Evolutionary conservation across 2,888 invertebrate genomes (phyloP).

Genomic region (Taenaris catops): DNA sequence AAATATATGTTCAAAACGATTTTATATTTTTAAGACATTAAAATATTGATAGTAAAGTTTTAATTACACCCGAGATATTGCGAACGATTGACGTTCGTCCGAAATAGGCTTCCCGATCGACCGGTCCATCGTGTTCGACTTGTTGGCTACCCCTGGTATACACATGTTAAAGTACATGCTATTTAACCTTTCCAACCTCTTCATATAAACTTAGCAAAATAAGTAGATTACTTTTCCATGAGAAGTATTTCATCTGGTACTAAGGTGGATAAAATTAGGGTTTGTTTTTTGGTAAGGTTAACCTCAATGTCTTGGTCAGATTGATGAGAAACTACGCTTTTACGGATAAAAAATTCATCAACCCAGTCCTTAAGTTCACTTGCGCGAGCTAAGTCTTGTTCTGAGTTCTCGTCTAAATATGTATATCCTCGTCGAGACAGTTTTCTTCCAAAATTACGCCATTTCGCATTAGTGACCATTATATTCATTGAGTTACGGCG

Average conservation of each 20-base stretch:
- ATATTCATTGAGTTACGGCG: slow-evolving; percentile 46
- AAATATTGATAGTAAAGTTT: no score
- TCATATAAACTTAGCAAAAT: no score
- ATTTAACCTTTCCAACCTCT: no score
- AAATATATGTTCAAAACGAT: no score
- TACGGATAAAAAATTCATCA: slow-evolving; percentile 52
- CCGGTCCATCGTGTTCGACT: no score
- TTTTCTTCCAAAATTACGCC: slow-evolving; percentile 44
- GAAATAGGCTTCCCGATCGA: no score
- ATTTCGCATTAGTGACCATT: slow-evolving; percentile 47
- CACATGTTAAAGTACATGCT: no score
- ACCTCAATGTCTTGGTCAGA: slow-evolving; percentile 65
- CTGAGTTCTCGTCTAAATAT: slow-evolving; percentile 39
- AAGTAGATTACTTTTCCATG: slow-evolving; percentile 47
- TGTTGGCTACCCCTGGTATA: no score
- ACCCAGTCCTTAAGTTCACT: slow-evolving; percentile 53
- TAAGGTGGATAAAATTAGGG: slow-evolving; percentile 72
- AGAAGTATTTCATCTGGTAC: slow-evolving; percentile 77
- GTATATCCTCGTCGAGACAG: slow-evolving; percentile 36
- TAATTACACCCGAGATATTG: no score
- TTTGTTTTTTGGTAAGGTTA: slow-evolving; percentile 63
- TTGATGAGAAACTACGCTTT: slow-evolving; percentile 42
- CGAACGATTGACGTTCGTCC: no score
- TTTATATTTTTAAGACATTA: no score
- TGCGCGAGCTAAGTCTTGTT: slow-evolving; percentile 45